Base-by-base conservation (phyloP, 2,797 vertebrate genomes). In the Schizothorax lantsangensis region DNA sequence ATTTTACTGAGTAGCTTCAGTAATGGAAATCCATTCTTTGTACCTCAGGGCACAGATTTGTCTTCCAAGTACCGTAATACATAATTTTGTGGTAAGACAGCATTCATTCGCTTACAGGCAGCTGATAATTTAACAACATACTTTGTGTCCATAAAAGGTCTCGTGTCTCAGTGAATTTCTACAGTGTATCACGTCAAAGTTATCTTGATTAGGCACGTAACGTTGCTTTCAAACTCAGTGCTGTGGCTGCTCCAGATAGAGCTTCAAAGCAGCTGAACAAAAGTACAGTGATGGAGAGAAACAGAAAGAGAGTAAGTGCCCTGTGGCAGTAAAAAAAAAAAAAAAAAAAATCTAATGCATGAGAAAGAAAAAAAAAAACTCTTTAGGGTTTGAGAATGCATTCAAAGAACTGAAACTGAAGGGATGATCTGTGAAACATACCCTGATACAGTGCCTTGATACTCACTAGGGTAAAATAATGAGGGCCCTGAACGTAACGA, bases 231-330 rank as follows among this genome's bases (percentile, higher is more conserved):
- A 81, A 14, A 43, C 6, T 10, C 38, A 68, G 54, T 1, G 12
- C 23, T 81, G 15, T 66, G 14, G 26, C 57, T 81, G 33, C 57
- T 75, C 69, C 33, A 69, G 47, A 86, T 81, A 86, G 40, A 19
- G 71, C 79, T 75, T 86, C 71, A 86, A 75, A 77, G 71, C 59
- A 66, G 23, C 3, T 1, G 38, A 40, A 68, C 43, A 75, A 75
- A 52, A 81, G 23, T 26, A 43, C 62, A 21, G 68, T 1, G 12
- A 45, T 79, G 15, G 26, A 66, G 66, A 26, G 66, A 71, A 43
- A 79, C 14, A 38, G 17, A 49, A 38, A 40, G 23, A 36, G 36
- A 19, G 49, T n/a, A 33, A 45, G 64, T 79, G 38, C 36, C 54
- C 36, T 19, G 2, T 49, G 73, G 71, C 57, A 52, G 43, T 49